Conservation (phyloP, 2,113 vertebrate genomes). For the Urocitellus parryii region DNA sequence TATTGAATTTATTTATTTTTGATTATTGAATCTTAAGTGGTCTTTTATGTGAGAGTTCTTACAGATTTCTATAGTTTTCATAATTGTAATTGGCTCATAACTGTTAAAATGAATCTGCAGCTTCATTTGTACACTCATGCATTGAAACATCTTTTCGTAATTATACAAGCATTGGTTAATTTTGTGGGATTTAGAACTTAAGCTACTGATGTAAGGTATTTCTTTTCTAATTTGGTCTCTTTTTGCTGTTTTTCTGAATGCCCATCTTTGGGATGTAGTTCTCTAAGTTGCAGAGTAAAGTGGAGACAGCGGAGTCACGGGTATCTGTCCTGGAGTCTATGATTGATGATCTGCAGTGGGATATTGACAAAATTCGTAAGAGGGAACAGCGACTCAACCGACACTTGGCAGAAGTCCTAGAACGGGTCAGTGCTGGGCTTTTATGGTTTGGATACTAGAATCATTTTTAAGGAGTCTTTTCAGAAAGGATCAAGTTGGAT, state of each 20-base stretch:
- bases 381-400: conserved; percentile 95
- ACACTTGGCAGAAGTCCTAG: conserved; percentile 95
- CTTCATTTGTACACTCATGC: conserved; percentile 17
- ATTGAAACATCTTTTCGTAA: not conserved
- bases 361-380: conserved; percentile 97
- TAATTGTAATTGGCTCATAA: not conserved
- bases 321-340: conserved; percentile 94
- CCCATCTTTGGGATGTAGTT: conserved; percentile 82
- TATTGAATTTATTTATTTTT: not conserved
- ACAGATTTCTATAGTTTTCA: not conserved
- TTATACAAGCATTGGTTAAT: not conserved
- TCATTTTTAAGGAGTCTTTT: conserved; percentile 9
- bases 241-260: not conserved
- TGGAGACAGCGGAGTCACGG: conserved; percentile 94
- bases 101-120: not conserved
- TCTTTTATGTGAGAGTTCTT: conserved; percentile 30
- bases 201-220: not conserved
- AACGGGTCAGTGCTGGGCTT: conserved; percentile 89
- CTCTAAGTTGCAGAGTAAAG: conserved; percentile 91
- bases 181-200: not conserved
- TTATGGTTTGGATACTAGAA: not conserved
- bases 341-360: conserved; percentile 98
- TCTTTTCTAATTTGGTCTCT: not conserved
- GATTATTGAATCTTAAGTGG: not conserved
- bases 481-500: not conserved